Evolutionary conservation across 1,140 invertebrate species (phyloP).

Genomic region (Leptinotarsa defecta): DNA sequence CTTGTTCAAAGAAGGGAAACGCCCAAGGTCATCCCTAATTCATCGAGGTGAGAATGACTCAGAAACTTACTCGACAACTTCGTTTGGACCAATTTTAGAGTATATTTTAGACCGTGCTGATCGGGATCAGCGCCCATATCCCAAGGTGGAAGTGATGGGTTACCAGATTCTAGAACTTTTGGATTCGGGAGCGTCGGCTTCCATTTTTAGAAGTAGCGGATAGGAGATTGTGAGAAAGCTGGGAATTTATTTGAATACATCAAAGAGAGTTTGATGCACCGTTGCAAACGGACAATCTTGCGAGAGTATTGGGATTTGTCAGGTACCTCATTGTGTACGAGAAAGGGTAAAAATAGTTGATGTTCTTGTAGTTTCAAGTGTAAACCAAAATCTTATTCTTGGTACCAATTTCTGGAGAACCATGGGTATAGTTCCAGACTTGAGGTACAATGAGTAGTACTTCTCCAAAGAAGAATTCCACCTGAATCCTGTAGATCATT

Average conservation of each 20-base stretch:
- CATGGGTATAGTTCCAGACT: slow-evolving; percentile 39
- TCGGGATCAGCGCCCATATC: slow-evolving; percentile 24
- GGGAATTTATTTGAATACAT: not conserved
- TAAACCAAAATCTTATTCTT: slow-evolving; percentile 32
- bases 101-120: slow-evolving; percentile 23
- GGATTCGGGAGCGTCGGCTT: slow-evolving; percentile 27
- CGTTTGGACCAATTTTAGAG: slow-evolving; percentile 10
- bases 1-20: slow-evolving; percentile 15
- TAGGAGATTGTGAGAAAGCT: slow-evolving; percentile 14
- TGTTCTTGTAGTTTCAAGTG: slow-evolving; percentile 19
- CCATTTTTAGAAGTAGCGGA: slow-evolving; percentile 19
- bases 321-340: not conserved
- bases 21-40: slow-evolving; percentile 7
- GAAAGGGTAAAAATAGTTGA: slow-evolving; percentile 11
- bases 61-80: not conserved
- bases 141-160: slow-evolving; percentile 7
- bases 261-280: slow-evolving; percentile 9
- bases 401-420: slow-evolving; percentile 33
- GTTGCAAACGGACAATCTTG: slow-evolving; percentile 31
- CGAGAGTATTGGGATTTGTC: slow-evolving; percentile 14
- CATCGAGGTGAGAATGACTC: slow-evolving; percentile 7
- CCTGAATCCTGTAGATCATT: not conserved
- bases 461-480: not conserved
- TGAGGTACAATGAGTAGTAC: not conserved
- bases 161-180: slow-evolving; percentile 20